Percentiles rank a stretch among this genome's conserved stretches.
These are phyloP conservation scores for Baccha elongata DNA, from an alignment of 2,888 invertebrate species.

Conservation along the genomic window DNA sequence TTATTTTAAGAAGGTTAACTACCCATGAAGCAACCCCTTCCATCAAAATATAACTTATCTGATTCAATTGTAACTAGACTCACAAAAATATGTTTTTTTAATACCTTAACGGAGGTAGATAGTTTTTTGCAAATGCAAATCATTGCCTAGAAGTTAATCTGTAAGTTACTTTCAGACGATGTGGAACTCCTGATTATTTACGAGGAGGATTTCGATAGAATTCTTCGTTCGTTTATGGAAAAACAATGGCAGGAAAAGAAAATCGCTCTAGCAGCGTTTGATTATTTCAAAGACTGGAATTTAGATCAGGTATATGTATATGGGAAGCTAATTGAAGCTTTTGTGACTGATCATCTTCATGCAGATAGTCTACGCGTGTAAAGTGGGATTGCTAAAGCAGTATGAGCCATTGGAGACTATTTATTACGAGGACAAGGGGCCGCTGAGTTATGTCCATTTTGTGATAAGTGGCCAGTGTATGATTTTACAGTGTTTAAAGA, in stretches of 20 bases:
- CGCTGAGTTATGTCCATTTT: conserved; percentile 79
- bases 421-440: conserved; percentile 78
- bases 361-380: conserved; percentile 77
- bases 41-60: conserved; percentile 59
- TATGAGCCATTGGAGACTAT: conserved; percentile 80
- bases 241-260: conserved; percentile 79
- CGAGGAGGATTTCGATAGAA: conserved; percentile 84
- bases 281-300: conserved; percentile 79
- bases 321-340: no score
- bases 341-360: neutral
- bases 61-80: conserved; percentile 56
- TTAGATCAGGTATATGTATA: conserved; percentile 79
- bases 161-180: conserved; percentile 80
- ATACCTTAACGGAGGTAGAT: conserved; percentile 12
- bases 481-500: conserved; percentile 80
- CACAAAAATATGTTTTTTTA: conserved; percentile 67
- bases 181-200: conserved; percentile 86
- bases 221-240: conserved; percentile 78
- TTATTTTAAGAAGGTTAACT: conserved; percentile 32
- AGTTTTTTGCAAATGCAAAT: conserved; percentile 41
- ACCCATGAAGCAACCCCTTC: neutral
- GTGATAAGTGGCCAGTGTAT: conserved; percentile 81
- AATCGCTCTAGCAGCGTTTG: conserved; percentile 77
- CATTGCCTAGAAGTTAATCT: conserved; percentile 77
- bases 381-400: conserved; percentile 77